These are phyloP conservation scores for Rhogogaster chlorosoma DNA, from an alignment of 2,888 invertebrate species.

Conservation along the genomic window DNA sequence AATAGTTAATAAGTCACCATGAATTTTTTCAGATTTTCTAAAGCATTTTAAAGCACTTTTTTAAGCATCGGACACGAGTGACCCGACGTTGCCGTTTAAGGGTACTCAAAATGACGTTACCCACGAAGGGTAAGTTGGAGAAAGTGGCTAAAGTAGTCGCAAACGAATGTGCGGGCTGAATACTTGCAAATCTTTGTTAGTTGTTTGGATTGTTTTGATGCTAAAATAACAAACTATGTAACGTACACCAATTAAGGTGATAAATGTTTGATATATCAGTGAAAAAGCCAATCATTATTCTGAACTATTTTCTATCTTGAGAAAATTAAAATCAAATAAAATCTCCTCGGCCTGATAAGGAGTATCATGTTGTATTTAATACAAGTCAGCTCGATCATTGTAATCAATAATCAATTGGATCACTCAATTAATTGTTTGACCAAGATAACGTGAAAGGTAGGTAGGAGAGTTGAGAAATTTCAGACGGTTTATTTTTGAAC, in stretches of 20 bases:
- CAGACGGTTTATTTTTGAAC: slow-evolving; percentile 16
- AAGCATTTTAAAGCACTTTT: too few species aligned
- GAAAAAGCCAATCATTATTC: not conserved
- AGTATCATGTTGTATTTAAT: not conserved
- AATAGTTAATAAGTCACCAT: too few species aligned
- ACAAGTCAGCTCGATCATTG: not conserved
- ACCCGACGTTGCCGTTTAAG: too few species aligned
- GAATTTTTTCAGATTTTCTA: too few species aligned
- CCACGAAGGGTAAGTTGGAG: too few species aligned
- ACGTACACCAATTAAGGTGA: not conserved
- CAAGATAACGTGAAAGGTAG: slow-evolving; percentile 13
- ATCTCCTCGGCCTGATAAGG: not conserved
- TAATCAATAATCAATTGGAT: slow-evolving; percentile 12
- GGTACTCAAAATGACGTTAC: too few species aligned
- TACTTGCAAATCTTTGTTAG: not conserved
- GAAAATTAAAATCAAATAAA: not conserved
- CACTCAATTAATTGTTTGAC: slow-evolving; percentile 1
- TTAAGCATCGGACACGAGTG: too few species aligned
- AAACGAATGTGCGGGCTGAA: not conserved
- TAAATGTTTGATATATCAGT: not conserved
- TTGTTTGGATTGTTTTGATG: not conserved
- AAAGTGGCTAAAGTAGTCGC: not conserved
- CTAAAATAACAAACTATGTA: not conserved
- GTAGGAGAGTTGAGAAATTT: not conserved
- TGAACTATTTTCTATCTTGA: not conserved